Evolutionary conservation across 1,140 invertebrate species (phyloP).

Genomic region (Aphaenogaster floridana): DNA sequence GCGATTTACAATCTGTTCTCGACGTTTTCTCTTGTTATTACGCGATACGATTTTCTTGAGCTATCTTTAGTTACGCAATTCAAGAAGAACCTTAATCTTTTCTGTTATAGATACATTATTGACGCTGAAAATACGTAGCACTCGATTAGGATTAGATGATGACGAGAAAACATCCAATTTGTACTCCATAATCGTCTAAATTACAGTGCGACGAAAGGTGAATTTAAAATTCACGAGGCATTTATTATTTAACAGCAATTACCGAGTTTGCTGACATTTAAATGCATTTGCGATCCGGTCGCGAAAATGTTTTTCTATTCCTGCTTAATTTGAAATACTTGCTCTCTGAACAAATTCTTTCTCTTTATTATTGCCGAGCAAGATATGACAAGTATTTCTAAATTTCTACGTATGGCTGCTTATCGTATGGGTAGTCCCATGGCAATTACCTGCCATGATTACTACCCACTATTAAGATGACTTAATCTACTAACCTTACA

Average conservation of each 20-base stretch:
- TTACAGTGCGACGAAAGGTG: neutral
- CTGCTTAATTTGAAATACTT: slow-evolving; percentile 25
- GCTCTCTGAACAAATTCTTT: neutral
- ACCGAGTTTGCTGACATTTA: neutral
- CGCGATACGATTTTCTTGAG: neutral
- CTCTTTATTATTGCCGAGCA: slow-evolving; percentile 7
- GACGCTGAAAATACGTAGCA: neutral
- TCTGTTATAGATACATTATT: neutral
- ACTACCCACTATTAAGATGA: too few species aligned
- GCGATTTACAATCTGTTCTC: neutral
- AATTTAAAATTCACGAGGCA: neutral
- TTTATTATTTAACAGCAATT: neutral
- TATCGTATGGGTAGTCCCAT: too few species aligned
- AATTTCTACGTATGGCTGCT: too few species aligned
- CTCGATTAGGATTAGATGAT: neutral
- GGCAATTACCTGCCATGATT: too few species aligned
- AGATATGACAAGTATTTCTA: neutral
- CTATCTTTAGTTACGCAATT: neutral
- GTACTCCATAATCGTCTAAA: neutral
- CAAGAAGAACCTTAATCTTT: neutral
- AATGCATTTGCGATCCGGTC: neutral
- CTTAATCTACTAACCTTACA: too few species aligned
- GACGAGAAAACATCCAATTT: neutral
- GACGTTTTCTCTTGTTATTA: neutral
- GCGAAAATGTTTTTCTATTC: neutral